phyloP scores from a whole-genome alignment of 1,140 invertebrate species.

The Zaprionus kolodkinae region DNA sequence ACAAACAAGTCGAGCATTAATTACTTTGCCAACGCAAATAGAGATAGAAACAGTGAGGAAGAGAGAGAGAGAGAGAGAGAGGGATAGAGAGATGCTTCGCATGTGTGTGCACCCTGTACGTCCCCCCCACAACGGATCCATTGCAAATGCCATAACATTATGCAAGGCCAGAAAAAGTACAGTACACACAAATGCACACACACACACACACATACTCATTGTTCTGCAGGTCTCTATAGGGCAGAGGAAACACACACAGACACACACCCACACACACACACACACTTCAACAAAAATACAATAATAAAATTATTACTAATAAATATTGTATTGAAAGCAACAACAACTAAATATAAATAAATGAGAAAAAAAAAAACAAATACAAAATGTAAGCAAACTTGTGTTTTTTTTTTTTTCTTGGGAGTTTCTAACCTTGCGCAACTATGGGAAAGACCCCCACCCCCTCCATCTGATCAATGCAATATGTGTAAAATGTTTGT shows the following conservation, averaged over 20 bases:
- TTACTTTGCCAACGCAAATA: conserved; percentile 31
- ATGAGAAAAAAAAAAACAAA: conserved; percentile 57
- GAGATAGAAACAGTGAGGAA: conserved; percentile 1
- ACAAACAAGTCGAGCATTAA: conserved; percentile 26
- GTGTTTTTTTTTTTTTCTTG: conserved; percentile 17
- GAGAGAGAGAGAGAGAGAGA: background rate
- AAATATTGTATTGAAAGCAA: conserved; percentile 68
- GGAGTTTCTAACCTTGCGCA: background rate
- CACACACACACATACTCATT: conserved; percentile 16
- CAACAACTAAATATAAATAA: conserved; percentile 77
- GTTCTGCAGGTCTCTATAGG: background rate
- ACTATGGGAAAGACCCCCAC: background rate
- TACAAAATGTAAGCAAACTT: conserved; percentile 43
- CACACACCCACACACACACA: background rate
- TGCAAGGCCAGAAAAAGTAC: conserved; percentile 10
- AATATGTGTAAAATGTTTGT: background rate
- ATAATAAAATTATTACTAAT: conserved; percentile 69
- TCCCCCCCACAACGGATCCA: background rate
- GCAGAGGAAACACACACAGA: conserved; percentile 14
- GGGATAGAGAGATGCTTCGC: conserved; percentile 43
- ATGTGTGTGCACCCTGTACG: background rate
- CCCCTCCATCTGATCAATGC: background rate
- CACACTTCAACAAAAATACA: conserved; percentile 40
- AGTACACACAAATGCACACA: conserved; percentile 36
- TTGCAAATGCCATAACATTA: background rate